Conservation (phyloP, 2,113 vertebrate genomes). For the Lepisosteus oculatus region DNA sequence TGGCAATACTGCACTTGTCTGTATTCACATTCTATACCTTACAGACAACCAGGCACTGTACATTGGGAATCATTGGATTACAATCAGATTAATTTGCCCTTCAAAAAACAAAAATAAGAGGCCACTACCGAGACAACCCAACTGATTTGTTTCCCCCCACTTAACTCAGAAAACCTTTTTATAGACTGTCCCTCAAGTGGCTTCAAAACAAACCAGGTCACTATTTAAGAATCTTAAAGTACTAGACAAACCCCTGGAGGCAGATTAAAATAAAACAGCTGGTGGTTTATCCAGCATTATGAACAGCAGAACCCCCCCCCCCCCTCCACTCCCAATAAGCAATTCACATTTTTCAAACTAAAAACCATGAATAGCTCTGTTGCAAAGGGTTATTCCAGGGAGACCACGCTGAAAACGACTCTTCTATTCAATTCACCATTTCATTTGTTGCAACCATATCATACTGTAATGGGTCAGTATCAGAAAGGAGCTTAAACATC, state of each 20-base stretch:
- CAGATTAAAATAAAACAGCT: slow-evolving; percentile 67
- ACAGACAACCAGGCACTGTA: too few relatives aligned
- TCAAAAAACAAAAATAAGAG: too few relatives aligned
- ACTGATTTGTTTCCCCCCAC: background rate
- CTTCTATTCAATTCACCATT: too few relatives aligned
- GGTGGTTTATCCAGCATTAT: slow-evolving; percentile 53
- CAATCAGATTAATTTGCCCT: too few relatives aligned
- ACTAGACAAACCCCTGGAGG: slow-evolving; percentile 43
- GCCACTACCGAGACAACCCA: too few relatives aligned
- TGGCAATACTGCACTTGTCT: too few relatives aligned
- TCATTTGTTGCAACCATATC: too few relatives aligned
- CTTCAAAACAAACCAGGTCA: slow-evolving; percentile 29
- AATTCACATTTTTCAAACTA: slow-evolving; percentile 26
- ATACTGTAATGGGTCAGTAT: too few relatives aligned
- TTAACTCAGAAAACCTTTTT: background rate
- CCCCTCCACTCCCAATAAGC: background rate
- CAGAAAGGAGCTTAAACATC: too few relatives aligned
- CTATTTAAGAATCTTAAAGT: slow-evolving; percentile 39
- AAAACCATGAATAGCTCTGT: slow-evolving; percentile 26
- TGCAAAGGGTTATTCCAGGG: slow-evolving; percentile 12
- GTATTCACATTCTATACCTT: too few relatives aligned
- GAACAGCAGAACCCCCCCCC: slow-evolving; percentile 16
- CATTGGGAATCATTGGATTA: too few relatives aligned
- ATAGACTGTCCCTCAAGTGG: background rate
- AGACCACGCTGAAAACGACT: background rate